Conservation (phyloP, 2,113 vertebrate species). For the Seriola aureovittata region DNA sequence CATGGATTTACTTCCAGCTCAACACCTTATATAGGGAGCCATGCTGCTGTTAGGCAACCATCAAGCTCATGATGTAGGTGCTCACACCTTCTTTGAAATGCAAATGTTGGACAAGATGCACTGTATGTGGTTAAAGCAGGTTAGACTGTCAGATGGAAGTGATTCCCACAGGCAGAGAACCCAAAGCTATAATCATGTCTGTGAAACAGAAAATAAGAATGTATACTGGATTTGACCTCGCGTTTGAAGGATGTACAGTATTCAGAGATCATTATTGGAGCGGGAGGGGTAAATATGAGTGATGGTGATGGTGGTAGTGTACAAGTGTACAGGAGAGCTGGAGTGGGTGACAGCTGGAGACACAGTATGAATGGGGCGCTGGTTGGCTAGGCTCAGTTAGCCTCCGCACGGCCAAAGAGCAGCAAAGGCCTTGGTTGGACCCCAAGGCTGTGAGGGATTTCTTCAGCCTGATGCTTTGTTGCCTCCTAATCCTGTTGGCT, state of each 20-base stretch:
- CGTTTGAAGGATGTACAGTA: slow-evolving; percentile 31
- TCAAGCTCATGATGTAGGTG: slow-evolving; percentile 69
- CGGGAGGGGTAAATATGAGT: slow-evolving; percentile 26
- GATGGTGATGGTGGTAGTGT: slow-evolving; percentile 1
- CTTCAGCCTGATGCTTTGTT: slow-evolving; percentile 81
- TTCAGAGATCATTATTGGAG: slow-evolving; percentile 33
- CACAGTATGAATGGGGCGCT: slow-evolving; percentile 7
- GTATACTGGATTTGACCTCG: slow-evolving; percentile 42
- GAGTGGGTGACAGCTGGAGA: slow-evolving; percentile 39
- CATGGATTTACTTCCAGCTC: slow-evolving; percentile 77
- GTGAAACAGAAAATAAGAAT: slow-evolving; percentile 53
- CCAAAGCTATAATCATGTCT: slow-evolving; percentile 49
- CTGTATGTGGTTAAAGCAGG: slow-evolving; percentile 40
- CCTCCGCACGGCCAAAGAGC: slow-evolving; percentile 47
- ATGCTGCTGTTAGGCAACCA: slow-evolving; percentile 64
- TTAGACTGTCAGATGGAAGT: slow-evolving; percentile 45
- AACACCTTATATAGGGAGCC: slow-evolving; percentile 66
- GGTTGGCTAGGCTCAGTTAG: slow-evolving; percentile 50
- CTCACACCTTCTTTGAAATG: slow-evolving; percentile 71
- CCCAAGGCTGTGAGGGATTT: slow-evolving; percentile 73
- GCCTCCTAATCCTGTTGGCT: slow-evolving; percentile 81
- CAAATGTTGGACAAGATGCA: slow-evolving; percentile 69
- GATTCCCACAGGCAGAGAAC: slow-evolving; percentile 50
- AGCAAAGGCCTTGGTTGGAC: slow-evolving; percentile 57
- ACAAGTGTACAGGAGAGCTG: background rate